Base-by-base conservation (phyloP, 2,888 invertebrate species). In the Griposia aprilina region DNA sequence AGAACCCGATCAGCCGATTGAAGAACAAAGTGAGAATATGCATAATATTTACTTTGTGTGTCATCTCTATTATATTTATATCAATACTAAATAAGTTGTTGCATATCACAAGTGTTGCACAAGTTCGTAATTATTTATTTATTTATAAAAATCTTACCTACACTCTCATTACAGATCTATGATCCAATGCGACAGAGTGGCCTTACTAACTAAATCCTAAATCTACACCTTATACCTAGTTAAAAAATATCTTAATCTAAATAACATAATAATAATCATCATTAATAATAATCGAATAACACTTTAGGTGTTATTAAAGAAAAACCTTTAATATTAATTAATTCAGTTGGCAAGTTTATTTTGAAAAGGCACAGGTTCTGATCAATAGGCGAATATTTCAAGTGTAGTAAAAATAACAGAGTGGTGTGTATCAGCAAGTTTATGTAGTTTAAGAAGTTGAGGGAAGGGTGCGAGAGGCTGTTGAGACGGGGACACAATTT, bases 371-470 rank as follows among this genome's bases (percentile, higher is more conserved):
- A 10, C 13, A 15, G 13, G 26, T 41, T 60, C 23, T 67, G 23
- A 23, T 30, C 17, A 15, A 17, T 36, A 4, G 45, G 26, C 75
- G 13, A 41, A 23, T 8, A 8, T 52, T 23, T 17, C 1, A 50
- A 41, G 50, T 74, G 20, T 26, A 26, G 5, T 1, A 23, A 71
- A 36, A 23, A 48, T 55, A 0, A 17, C 20, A 36, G 36, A 74
- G 10, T 59, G 30, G 8, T 48, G 36, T 30, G 8, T 20, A 48
- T 36, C 36, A 74, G 20, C n/a, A 17, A 48, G n/a, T 36, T 50
- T 36, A 15, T 73, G 6, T 71, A 48, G 20, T 72, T 74, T 50
- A 75, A 74, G 15, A 20, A 50, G 26, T 60, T 41, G 41, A 26
- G 17, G 45, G 26, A 67, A 26, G 15, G n/a, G 10, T 26, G 26